These are phyloP conservation scores for Machimus rusticus DNA, from an alignment of 2,888 invertebrate genomes.

Conservation along the genomic window DNA sequence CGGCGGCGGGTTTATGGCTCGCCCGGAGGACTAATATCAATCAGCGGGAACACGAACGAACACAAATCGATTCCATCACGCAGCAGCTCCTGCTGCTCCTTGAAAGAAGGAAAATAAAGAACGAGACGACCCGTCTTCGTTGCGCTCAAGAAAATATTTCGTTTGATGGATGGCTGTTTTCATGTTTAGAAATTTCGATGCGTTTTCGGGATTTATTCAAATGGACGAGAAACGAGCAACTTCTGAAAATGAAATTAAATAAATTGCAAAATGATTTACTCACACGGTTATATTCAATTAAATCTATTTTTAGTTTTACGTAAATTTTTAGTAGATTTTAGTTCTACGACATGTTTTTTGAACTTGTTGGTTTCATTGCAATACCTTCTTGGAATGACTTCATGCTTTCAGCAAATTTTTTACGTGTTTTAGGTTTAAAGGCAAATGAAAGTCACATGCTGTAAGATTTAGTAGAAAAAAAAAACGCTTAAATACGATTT, in stretches of 20 bases:
- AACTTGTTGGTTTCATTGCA: too few species aligned
- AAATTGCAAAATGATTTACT: not conserved
- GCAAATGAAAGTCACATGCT: not conserved
- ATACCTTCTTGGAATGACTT: not conserved
- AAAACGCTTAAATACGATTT: not conserved
- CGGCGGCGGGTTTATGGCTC: not conserved
- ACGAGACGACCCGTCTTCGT: not conserved
- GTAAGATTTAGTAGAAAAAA: not conserved
- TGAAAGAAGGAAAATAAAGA: not conserved
- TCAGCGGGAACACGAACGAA: not conserved
- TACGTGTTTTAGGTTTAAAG: not conserved
- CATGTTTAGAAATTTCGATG: not conserved
- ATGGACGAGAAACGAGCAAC: not conserved
- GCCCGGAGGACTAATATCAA: not conserved
- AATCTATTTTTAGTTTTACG: not conserved
- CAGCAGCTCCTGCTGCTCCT: not conserved
- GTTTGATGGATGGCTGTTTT: not conserved
- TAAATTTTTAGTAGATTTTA: not conserved
- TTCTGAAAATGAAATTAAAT: not conserved
- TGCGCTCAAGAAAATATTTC: not conserved
- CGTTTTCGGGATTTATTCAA: not conserved
- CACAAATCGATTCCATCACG: not conserved
- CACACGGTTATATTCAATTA: not conserved
- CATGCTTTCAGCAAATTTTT: not conserved
- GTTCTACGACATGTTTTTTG: too few species aligned